Base-by-base conservation (phyloP, 2,113 vertebrate genomes). In the Meriones unguiculatus region DNA sequence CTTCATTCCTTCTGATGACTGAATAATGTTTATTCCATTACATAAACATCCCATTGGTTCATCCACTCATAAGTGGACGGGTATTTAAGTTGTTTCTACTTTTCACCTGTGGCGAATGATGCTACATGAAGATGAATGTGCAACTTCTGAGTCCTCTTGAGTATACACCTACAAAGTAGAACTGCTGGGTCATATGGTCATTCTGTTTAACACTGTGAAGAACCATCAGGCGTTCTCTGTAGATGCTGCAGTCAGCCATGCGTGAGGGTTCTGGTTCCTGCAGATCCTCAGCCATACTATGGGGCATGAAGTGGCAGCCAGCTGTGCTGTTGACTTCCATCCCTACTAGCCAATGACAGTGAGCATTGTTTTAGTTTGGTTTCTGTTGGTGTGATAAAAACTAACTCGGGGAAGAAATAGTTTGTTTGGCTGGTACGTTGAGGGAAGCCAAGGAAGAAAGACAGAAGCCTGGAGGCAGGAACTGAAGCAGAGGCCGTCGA, bases 1-100 rank as follows among this genome's bases (percentile, higher is more conserved):
- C 54, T 76, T 92, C 20, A 10, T 84, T 87, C 78, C 54, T 96
- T 88, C 91, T 88, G 59, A 52, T 95, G 89, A 50, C n/a, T 86
- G 32, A 94, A 77, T 95, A 91, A 84, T 94, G 92, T 77, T 91
- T 94, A 94, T 77, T 91, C 84, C 46, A n/a, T 82, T 81, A 20
- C 54, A 69, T 59, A 25, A n/a, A 12, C 82, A 91, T 72, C 73
- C 76, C 59, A 38, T 72, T 87, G 32, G 7, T 41, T 87, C 87
- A 78, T n/a, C 25, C 30, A 41, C 67, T 92, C 65, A 67, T 88
- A 72, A 81, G 12, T 86, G n/a, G 70, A 38, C 77, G 24, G 12
- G 54, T 41, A 87, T 78, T 84, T 76, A 70, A 46, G 25, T 50
- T 91, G 30, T 84, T 89, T 95, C 57, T 14, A 25, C 75, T 90